These are phyloP conservation scores for Toxotes jaculatrix DNA, from an alignment of 2,113 vertebrate species.

Conservation along the genomic window DNA sequence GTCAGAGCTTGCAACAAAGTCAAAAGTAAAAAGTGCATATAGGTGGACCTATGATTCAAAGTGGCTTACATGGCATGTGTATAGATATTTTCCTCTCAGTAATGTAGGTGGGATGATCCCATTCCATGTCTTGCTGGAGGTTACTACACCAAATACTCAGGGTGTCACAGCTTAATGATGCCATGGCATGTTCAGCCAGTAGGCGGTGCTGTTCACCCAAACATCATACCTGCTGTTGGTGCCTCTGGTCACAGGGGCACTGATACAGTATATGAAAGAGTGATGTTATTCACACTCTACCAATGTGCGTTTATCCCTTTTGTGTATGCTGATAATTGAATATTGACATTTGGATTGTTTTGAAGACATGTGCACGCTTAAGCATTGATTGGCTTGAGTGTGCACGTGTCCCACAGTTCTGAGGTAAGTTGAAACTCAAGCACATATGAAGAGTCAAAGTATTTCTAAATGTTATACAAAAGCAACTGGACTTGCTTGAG, in stretches of 20 bases:
- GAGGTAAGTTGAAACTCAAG: too few relatives aligned
- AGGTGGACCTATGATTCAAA: neutral
- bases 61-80: neutral
- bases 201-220: constrained; percentile 60
- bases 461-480: too few relatives aligned
- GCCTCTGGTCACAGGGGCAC: neutral
- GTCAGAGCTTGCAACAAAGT: neutral
- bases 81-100: too few relatives aligned
- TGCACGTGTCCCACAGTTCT: too few relatives aligned
- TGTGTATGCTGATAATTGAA: neutral
- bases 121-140: neutral
- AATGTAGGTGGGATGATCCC: neutral
- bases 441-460: too few relatives aligned
- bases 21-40: neutral
- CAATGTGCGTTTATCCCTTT: neutral
- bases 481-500: too few relatives aligned
- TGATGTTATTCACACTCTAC: too few relatives aligned
- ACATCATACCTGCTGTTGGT: neutral
- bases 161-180: neutral
- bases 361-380: too few relatives aligned
- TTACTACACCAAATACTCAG: neutral
- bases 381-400: too few relatives aligned
- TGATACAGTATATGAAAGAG: neutral
- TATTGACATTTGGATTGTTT: too few relatives aligned
- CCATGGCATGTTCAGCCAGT: constrained; percentile 43